phyloP scores from a whole-genome alignment of 2,113 vertebrate genomes.

The Turnix velox region DNA sequence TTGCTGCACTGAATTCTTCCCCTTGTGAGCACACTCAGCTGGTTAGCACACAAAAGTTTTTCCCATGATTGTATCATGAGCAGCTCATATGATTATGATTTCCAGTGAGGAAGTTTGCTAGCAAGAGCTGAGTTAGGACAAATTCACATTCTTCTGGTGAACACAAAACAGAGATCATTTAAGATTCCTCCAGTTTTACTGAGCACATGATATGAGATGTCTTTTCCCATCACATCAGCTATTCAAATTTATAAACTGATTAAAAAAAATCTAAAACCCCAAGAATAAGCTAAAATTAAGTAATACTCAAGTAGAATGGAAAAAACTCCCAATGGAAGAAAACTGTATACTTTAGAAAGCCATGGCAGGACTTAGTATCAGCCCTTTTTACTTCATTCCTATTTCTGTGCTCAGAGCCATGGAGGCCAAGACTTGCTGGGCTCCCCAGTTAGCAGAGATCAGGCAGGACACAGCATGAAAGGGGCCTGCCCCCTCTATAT shows the following conservation, averaged over 20 bases:
- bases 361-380: rapidly evolving
- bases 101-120: neutral
- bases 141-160: neutral
- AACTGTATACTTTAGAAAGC: neutral
- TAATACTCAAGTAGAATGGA: neutral
- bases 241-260: neutral
- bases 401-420: neutral
- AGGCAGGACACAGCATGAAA: neutral
- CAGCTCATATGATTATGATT: conserved; percentile 34
- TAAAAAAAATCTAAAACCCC: no score
- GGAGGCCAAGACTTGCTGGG: neutral
- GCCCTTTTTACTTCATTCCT: neutral
- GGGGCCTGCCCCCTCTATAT: neutral
- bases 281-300: neutral
- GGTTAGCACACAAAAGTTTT: conserved; percentile 4
- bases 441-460: neutral
- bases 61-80: conserved; percentile 3
- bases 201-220: neutral
- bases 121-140: neutral
- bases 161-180: neutral
- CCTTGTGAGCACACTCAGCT: conserved; percentile 18
- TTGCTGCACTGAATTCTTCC: conserved; percentile 37
- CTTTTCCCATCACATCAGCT: neutral
- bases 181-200: conserved; percentile 1
- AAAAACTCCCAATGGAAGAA: neutral